phyloP scores from a whole-genome alignment of 2,888 invertebrate species.

The Petrolisthes manimaculis region DNA sequence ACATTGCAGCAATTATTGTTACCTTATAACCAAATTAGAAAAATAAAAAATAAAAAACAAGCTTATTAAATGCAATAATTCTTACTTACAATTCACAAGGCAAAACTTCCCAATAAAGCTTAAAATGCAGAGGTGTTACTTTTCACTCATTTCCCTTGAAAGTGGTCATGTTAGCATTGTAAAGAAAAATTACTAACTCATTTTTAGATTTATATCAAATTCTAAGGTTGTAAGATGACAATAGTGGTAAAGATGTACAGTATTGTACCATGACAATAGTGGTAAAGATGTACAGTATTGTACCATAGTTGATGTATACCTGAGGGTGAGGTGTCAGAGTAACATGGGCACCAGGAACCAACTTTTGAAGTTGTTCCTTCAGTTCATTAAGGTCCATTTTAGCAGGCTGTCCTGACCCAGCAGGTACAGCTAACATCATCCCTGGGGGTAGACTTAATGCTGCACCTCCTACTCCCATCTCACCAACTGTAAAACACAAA shows the following conservation, averaged over 20 bases:
- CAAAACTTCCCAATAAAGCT: too few species aligned
- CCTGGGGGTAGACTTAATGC: slow-evolving; percentile 30
- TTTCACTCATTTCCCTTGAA: too few species aligned
- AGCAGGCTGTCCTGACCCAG: slow-evolving; percentile 36
- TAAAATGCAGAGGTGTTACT: too few species aligned
- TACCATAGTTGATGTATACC: too few species aligned
- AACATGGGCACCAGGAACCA: slow-evolving; percentile 47
- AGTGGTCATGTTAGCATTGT: too few species aligned
- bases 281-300: background rate
- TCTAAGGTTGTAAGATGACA: background rate
- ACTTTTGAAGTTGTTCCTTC: slow-evolving; percentile 50
- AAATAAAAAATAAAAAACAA: too few species aligned
- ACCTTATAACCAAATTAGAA: too few species aligned
- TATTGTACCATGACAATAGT: background rate
- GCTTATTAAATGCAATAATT: too few species aligned
- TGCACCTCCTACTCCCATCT: slow-evolving; percentile 44
- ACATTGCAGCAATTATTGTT: too few species aligned
- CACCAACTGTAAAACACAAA: slow-evolving; percentile 9
- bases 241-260: background rate
- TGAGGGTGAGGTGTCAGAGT: slow-evolving; percentile 35
- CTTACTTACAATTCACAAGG: too few species aligned
- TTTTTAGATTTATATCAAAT: background rate
- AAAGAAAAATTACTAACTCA: too few species aligned
- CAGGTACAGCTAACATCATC: slow-evolving; percentile 37
- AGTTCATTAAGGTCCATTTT: slow-evolving; percentile 53